phyloP scores from a whole-genome alignment of 1,140 invertebrate species.

The Pseudomyrmex gracilis region DNA sequence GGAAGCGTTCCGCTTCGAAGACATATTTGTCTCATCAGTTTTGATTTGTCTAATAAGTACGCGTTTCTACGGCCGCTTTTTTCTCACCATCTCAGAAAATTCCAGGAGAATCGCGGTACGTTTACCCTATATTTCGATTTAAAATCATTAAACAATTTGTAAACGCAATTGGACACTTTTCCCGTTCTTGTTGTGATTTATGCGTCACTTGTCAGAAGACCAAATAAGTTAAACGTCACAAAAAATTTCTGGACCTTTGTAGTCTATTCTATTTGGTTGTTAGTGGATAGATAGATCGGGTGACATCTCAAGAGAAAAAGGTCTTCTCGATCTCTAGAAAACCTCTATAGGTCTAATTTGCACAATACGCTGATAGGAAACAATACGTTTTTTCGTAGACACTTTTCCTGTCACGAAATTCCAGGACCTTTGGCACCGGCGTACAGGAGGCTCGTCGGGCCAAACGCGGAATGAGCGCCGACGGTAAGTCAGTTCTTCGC shows the following conservation, averaged over 20 bases:
- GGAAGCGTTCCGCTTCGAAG: background rate
- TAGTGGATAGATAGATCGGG: background rate
- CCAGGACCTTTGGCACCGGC: slow-evolving; percentile 67
- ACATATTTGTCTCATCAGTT: background rate
- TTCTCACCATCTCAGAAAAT: slow-evolving; percentile 61
- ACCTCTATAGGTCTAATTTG: background rate
- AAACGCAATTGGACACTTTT: background rate
- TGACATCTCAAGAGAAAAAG: background rate
- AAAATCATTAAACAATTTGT: slow-evolving; percentile 7
- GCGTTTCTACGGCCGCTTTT: slow-evolving; percentile 40
- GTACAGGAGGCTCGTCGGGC: slow-evolving; percentile 66
- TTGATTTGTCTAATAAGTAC: background rate
- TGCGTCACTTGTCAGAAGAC: background rate
- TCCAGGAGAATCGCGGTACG: slow-evolving; percentile 52
- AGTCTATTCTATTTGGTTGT: background rate
- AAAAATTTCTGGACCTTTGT: background rate
- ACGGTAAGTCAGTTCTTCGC: slow-evolving; percentile 76
- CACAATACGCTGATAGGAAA: slow-evolving; percentile 17
- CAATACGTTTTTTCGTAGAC: slow-evolving; percentile 43
- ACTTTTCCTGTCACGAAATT: slow-evolving; percentile 67
- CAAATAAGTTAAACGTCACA: background rate
- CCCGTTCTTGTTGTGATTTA: too few species aligned
- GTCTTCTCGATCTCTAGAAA: background rate
- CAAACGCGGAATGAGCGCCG: slow-evolving; percentile 72
- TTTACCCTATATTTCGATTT: background rate